Base-by-base conservation (phyloP, 2,113 vertebrate species). In the Mungos mungo region DNA sequence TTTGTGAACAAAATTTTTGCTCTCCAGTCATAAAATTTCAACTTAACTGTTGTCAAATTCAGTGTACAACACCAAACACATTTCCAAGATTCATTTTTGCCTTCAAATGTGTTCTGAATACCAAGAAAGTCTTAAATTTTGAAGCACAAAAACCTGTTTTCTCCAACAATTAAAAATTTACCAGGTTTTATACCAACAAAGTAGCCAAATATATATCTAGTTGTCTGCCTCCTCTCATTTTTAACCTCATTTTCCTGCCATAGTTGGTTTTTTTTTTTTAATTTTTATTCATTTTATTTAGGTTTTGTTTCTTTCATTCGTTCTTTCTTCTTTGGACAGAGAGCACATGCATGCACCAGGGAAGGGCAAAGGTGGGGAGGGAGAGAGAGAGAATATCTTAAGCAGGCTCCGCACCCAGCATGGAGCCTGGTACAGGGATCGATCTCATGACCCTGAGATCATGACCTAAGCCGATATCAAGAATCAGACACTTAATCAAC, bases 41-140 rank as follows among this genome's bases (percentile, higher is more conserved):
- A 47, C 33, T 76, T 92, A 87, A 76, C 63, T 47, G 60, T 69
- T 79, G 15, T 97, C 33, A 96, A 66, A 77, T 77, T 95, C 90
- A 85, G n/a, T 65, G 7, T 77, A 86, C 38, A 90, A 94, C 66
- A n/a, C 83, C 65, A 94, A 90, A 76, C 45, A 77, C 85, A 7
- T 93, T 93, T 81, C 92, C 27, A 96, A 94, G n/a, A 89, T 68
- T 96, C 3, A 82, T 79, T 88, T 95, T 77, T 81, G 90, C n/a
- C 81, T 93, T 86, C 18, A 10, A 97, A 45, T 94, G 38, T 93
- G 12, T 96, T 94, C 76, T 83, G 41, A 91, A 91, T 31, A 94
- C 23, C 21, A 83, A 91, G 83, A 93, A 88, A 13, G 14, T 35
- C 21, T 68, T 76, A 21, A 65, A 80, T 74, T 85, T 80, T 57